Evolutionary conservation across 2,888 invertebrate species (phyloP), one percentile per base, ranked within the genome.

Genomic region (Nomada fabriciana): DNA sequence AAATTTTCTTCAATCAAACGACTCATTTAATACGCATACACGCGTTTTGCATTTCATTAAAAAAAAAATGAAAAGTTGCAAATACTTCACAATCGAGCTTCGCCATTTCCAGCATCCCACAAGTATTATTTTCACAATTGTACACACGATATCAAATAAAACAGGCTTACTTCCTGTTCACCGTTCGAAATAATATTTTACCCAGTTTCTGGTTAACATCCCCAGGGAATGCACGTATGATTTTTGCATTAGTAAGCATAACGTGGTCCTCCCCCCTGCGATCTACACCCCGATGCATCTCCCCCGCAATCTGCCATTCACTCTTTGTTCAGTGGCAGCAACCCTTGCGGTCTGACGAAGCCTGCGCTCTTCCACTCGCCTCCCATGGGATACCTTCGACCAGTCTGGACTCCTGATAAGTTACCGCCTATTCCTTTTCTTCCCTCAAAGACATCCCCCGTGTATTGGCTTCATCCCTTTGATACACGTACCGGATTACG

Each of bases 381-480:
- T 86, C 82, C 84, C 85, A 53, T 61, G 80, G 75, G 80, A 72
- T 83, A 90, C 88, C 91, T 90, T 88, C 87, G 72, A 60, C 78
- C 64, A 68, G 75, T 85, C 86, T 92, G 87, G 67, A 82, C 84
- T 90, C 92, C 92, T 92, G 90, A 82, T 90, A 87, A 84, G 82
- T 91, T 91, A 88, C 91, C 92, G 92, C 92, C 89, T 85, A 86
- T 91, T 92, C 90, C 91, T 91, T 91, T 91, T 90, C 91, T 89
- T 91, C 87, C 79, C 76, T 78, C 72, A 65, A 78, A 77, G 79
- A 77, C 65, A 59, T 29, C 77, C 80, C 43, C 72, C 57, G 75
- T 77, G 67, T 76, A 47, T 59, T n/a, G n/a, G 29, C 61, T 50
- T 23, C 50, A 20, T 63, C 65, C 29, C 70, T 65, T 67, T 43